Conservation (phyloP, 2,113 vertebrate genomes). For the Tachycineta bicolor region DNA sequence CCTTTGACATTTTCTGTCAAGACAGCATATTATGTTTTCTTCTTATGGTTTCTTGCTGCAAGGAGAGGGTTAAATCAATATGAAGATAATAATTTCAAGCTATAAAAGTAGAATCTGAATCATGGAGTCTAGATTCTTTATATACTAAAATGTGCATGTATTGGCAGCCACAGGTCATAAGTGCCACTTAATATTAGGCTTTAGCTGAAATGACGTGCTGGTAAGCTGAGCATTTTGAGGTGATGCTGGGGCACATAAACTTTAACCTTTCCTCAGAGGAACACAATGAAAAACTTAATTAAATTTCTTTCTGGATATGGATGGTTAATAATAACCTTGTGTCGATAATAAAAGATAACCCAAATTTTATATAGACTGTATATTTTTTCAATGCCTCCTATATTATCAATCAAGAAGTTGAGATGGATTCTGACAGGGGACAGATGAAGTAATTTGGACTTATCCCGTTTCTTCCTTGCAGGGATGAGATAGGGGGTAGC, state of each 20-base stretch:
- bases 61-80: not conserved
- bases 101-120: not conserved
- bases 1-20: not conserved
- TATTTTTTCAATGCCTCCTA: not conserved
- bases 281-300: not conserved
- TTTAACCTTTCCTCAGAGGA: not conserved
- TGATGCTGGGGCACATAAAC: not conserved
- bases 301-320: not conserved
- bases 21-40: not conserved
- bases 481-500: not conserved
- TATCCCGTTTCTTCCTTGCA: not conserved
- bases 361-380: not conserved
- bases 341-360: not conserved
- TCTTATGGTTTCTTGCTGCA: not conserved
- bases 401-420: not conserved
- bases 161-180: not conserved
- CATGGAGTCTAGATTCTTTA: not conserved
- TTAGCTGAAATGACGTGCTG: not conserved
- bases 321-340: not conserved
- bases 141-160: not conserved
- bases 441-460: not conserved
- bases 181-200: not conserved
- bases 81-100: not conserved
- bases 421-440: not conserved
- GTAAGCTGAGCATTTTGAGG: not conserved